Evolutionary conservation across 1,140 invertebrate genomes (phyloP).

Genomic region (Arion vulgaris): DNA sequence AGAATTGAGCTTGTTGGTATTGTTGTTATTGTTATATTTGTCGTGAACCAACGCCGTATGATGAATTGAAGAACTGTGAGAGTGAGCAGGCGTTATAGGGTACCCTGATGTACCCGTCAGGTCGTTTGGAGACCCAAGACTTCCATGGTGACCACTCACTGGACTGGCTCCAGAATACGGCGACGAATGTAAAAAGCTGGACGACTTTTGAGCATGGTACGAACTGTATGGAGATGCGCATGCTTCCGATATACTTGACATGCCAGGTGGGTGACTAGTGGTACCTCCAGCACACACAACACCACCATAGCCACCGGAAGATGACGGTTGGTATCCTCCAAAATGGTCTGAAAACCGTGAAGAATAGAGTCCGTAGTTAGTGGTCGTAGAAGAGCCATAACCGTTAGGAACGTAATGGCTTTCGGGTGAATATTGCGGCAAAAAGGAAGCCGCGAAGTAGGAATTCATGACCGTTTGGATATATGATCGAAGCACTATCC

Average conservation of each 20-base stretch:
- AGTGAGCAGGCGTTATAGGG: conserved; percentile 23
- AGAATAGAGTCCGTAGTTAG: conserved; percentile 63
- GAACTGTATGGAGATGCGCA: conserved; percentile 17
- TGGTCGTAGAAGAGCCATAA: conserved; percentile 48
- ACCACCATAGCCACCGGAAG: not conserved
- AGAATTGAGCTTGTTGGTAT: conserved; percentile 14
- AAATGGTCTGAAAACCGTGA: conserved; percentile 62
- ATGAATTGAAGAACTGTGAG: conserved; percentile 20
- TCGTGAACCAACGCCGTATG: conserved; percentile 23
- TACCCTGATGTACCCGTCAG: conserved; percentile 13
- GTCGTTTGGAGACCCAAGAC: conserved; percentile 24
- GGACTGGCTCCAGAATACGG: conserved; percentile 29
- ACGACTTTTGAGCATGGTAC: conserved; percentile 26
- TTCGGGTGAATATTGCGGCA: conserved; percentile 65
- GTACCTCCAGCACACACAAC: not conserved
- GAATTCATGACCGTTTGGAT: conserved; percentile 61
- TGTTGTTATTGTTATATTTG: conserved; percentile 32
- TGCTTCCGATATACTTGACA: conserved; percentile 22
- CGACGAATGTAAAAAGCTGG: not conserved
- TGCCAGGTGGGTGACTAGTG: not conserved
- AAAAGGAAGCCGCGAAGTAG: conserved; percentile 62
- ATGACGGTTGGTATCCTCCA: conserved; percentile 37
- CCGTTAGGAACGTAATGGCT: conserved; percentile 57
- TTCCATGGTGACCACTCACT: not conserved
- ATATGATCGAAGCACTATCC: conserved; percentile 55